phyloP scores from a whole-genome alignment of 2,113 vertebrate genomes.

The Ibidorhyncha struthersii region DNA sequence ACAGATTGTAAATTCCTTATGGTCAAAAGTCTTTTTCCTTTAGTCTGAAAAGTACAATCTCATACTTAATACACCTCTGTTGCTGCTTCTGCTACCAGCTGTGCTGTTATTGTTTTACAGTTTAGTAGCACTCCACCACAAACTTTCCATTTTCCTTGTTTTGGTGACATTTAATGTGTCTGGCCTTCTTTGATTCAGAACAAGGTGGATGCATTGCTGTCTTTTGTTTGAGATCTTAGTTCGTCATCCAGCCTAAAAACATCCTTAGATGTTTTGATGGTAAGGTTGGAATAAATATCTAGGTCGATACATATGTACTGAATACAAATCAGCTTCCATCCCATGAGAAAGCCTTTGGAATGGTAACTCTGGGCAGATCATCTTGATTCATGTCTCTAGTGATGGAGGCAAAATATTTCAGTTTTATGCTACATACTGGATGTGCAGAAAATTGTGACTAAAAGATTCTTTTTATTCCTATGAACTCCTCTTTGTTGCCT shows the following conservation, averaged over 20 bases:
- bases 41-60: background rate
- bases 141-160: background rate
- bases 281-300: background rate
- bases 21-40: background rate
- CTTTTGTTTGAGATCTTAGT: background rate
- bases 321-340: background rate
- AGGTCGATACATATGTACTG: background rate
- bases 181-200: background rate
- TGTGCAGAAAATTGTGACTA: background rate
- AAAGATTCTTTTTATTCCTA: background rate
- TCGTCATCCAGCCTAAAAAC: background rate
- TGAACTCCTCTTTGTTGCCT: background rate
- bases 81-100: background rate
- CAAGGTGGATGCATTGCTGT: background rate
- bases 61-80: background rate
- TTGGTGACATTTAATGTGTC: background rate
- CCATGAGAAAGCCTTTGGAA: background rate
- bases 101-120: background rate
- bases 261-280: background rate
- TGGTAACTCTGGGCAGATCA: background rate
- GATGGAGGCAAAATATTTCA: background rate
- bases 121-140: background rate
- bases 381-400: background rate
- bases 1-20: background rate
- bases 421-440: background rate